Evolutionary conservation across 1,140 invertebrate genomes (phyloP).

Genomic region (Drosophila seguyi): DNA sequence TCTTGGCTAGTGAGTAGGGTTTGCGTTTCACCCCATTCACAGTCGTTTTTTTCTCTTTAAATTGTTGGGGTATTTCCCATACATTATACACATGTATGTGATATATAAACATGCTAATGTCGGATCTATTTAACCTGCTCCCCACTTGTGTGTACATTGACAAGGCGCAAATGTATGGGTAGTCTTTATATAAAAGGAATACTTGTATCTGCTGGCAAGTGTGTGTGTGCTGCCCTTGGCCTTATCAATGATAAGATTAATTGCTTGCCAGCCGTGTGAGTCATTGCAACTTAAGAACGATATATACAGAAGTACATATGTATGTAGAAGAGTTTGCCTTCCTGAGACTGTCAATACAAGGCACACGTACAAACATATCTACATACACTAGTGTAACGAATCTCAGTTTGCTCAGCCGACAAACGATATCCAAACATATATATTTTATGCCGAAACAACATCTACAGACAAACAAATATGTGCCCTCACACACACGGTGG

Average conservation of each 20-base stretch:
- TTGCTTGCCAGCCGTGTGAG: conserved; percentile 55
- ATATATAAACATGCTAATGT: conserved; percentile 22
- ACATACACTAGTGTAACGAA: conserved; percentile 18
- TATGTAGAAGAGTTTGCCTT: conserved; percentile 44
- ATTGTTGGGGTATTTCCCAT: conserved; percentile 16
- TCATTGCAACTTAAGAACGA: conserved; percentile 33
- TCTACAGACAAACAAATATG: conserved; percentile 17
- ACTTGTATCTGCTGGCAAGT: conserved; percentile 21
- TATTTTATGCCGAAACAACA: conserved; percentile 27
- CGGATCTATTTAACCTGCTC: conserved; percentile 38
- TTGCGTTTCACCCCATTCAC: conserved; percentile 18
- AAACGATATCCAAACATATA: conserved; percentile 20
- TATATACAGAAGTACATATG: background rate
- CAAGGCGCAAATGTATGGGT: background rate
- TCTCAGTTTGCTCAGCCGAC: conserved; percentile 4
- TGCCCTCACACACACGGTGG: conserved; percentile 20
- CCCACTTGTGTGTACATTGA: conserved; percentile 50
- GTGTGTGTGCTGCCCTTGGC: conserved; percentile 66
- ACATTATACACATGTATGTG: background rate
- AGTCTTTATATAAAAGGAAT: conserved; percentile 22
- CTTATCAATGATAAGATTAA: conserved; percentile 84
- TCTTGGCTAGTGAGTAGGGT: background rate
- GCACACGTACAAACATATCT: conserved; percentile 8
- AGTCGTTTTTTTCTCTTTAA: background rate
- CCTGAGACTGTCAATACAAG: conserved; percentile 24